Conservation (phyloP, 2,797 vertebrate genomes). For the Miichthys miiuy region DNA sequence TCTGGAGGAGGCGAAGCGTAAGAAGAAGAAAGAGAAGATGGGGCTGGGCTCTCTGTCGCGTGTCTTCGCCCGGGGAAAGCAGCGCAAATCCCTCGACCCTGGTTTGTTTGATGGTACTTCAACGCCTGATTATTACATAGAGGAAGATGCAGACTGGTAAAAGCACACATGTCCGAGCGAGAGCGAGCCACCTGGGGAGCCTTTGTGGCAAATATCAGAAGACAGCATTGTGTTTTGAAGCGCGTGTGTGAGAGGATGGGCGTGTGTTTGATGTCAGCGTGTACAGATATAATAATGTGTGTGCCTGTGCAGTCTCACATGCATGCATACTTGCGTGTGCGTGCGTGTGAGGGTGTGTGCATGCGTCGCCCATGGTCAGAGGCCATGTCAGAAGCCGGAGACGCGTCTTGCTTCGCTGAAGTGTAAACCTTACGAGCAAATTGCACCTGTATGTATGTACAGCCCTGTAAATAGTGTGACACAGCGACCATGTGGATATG, state of each 20-base stretch:
- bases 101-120: conserved; percentile 98
- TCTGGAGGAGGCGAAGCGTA: conserved; percentile 98
- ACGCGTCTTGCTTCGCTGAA: conserved; percentile 63
- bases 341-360: conserved; percentile 40
- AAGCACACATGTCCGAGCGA: conserved; percentile 74
- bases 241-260: conserved; percentile 27
- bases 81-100: conserved; percentile 97
- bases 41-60: conserved; percentile 97
- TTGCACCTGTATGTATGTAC: conserved; percentile 77
- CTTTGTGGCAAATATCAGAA: conserved; percentile 59
- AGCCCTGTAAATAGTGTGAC: conserved; percentile 78
- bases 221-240: conserved; percentile 51
- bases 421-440: conserved; percentile 72
- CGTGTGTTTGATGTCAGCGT: conserved; percentile 38
- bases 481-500: conserved; percentile 80
- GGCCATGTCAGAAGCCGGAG: conserved; percentile 61
- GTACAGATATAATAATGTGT: conserved; percentile 57
- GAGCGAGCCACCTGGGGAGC: conserved; percentile 61
- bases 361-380: conserved; percentile 47
- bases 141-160: conserved; percentile 99
- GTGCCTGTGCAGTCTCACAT: conserved; percentile 59
- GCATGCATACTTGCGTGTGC: conserved; percentile 25
- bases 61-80: conserved; percentile 97
- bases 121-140: conserved; percentile 99
- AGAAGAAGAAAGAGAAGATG: conserved; percentile 99